Evolutionary conservation across 2,113 vertebrate species (phyloP).

Genomic region (Glaucidium brasilianum): DNA sequence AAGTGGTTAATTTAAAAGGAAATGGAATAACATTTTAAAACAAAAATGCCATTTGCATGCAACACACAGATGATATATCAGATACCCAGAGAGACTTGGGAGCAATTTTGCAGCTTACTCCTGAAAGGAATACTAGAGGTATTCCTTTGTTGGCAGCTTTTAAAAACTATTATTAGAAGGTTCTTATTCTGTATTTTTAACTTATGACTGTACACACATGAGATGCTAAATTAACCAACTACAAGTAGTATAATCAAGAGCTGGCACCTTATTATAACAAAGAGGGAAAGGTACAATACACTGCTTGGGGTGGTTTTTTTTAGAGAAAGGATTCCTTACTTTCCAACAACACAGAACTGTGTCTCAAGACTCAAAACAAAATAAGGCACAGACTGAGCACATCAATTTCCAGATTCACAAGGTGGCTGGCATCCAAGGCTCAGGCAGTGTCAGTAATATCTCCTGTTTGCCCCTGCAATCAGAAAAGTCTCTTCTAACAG

Average conservation of each 20-base stretch:
- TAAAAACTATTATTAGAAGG: background rate
- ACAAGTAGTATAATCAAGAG: background rate
- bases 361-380: background rate
- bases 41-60: background rate
- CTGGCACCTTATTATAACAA: background rate
- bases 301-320: background rate
- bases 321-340: background rate
- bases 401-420: accelerated
- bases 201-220: background rate
- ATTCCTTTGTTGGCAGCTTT: background rate
- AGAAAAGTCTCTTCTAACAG: background rate
- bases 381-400: background rate
- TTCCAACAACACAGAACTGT: background rate
- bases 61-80: background rate
- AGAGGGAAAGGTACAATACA: background rate
- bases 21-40: background rate
- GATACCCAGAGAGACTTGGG: background rate
- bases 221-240: background rate
- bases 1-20: background rate
- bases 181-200: background rate
- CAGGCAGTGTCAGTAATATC: too few species aligned
- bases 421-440: background rate
- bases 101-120: background rate
- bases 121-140: background rate
- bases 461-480: background rate